Evolutionary conservation across 2,888 invertebrate genomes (phyloP).

Genomic region (Ichneumon xanthorius): DNA sequence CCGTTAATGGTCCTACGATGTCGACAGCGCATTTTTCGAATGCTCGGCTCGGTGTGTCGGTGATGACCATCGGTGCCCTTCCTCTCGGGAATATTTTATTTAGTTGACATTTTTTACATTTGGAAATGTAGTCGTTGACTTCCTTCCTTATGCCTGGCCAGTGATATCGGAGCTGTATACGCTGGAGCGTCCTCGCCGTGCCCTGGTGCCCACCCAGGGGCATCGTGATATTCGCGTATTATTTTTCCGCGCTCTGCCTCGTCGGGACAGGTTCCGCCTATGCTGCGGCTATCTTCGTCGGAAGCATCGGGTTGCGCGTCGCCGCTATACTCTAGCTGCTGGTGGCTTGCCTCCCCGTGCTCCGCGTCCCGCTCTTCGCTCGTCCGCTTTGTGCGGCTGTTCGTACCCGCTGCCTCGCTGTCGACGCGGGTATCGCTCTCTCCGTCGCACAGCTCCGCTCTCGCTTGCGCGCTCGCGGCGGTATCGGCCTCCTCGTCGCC

Average conservation of each 20-base stretch:
- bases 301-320: background rate
- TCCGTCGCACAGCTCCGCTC: background rate
- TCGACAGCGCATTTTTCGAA: slow-evolving; percentile 67
- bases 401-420: background rate
- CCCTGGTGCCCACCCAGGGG: too few species aligned
- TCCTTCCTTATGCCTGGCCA: too few species aligned
- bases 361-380: background rate
- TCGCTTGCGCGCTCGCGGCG: background rate
- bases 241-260: slow-evolving; percentile 1
- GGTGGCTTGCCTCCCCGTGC: background rate
- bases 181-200: too few species aligned
- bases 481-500: too few species aligned
- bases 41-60: too few species aligned
- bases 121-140: too few species aligned
- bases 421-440: background rate
- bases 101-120: too few species aligned
- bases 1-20: slow-evolving; percentile 69
- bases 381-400: background rate
- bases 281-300: background rate
- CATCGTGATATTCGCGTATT: slow-evolving; percentile 54
- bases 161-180: too few species aligned
- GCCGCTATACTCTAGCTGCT: background rate
- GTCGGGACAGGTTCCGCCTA: background rate
- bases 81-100: too few species aligned
- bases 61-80: too few species aligned